phyloP scores from a whole-genome alignment of 2,113 vertebrate species.

The Eudorcas thomsonii region DNA sequence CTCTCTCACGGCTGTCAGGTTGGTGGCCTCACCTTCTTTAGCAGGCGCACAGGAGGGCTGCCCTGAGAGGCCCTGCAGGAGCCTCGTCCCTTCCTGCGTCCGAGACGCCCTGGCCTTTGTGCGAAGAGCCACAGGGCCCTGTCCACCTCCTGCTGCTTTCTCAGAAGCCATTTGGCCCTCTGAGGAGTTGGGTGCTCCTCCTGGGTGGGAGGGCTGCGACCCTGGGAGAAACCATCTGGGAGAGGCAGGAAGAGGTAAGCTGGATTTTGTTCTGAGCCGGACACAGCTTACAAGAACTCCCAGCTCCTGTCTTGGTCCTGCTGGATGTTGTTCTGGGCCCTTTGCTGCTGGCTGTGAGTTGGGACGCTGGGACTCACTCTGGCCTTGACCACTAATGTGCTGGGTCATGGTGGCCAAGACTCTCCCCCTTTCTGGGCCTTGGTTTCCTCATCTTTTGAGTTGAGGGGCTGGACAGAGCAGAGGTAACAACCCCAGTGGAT shows the following conservation, averaged over 20 bases:
- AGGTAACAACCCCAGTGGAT: not conserved
- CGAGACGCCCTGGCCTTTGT: not conserved
- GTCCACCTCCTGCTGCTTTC: not conserved
- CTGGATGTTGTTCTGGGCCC: not conserved
- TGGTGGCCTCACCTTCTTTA: not conserved
- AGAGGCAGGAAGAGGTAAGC: not conserved
- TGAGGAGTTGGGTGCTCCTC: not conserved
- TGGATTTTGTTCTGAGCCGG: not conserved
- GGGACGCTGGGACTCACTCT: not conserved
- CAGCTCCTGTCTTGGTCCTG: not conserved
- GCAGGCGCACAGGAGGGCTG: not conserved
- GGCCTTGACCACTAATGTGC: not conserved
- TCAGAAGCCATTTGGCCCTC: not conserved
- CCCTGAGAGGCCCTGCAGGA: not conserved
- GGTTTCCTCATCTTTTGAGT: not conserved
- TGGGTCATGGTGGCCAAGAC: not conserved
- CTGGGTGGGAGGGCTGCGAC: not conserved
- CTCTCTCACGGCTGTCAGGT: conserved; percentile 96
- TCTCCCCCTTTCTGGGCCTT: not conserved
- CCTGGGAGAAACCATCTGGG: not conserved
- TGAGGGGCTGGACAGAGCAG: not conserved
- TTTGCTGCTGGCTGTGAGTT: not conserved
- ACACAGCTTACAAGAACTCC: not conserved
- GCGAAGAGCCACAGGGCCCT: not conserved
- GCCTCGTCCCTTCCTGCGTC: not conserved